A percentile compares a stretch with the other conserved stretches of the same genome.
These are phyloP conservation scores for Tiliqua scincoides DNA, from an alignment of 2,113 vertebrate genomes.

Conservation along the genomic window DNA sequence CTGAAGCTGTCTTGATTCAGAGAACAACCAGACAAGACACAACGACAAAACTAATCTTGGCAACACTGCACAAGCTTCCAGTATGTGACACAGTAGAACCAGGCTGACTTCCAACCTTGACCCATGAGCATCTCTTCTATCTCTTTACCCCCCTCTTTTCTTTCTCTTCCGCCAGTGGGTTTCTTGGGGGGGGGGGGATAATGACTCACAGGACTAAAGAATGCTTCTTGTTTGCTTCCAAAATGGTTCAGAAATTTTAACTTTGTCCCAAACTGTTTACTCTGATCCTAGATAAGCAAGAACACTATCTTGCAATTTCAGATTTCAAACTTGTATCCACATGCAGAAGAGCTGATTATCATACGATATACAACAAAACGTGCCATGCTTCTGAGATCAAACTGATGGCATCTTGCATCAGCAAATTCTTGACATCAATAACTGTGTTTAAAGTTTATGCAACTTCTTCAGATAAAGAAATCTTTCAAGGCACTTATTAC, in stretches of 20 bases:
- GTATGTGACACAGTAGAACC: neutral
- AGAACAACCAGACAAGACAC: neutral
- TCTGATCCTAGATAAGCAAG: conserved; percentile 31
- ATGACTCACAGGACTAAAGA: conserved; percentile 10
- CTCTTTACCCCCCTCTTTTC: neutral
- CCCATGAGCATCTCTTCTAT: neutral
- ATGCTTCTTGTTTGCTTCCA: neutral
- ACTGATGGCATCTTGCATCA: conserved; percentile 20
- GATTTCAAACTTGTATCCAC: neutral
- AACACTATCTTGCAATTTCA: neutral
- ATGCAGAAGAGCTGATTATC: conserved; percentile 38
- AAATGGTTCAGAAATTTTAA: neutral
- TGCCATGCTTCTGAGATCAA: conserved; percentile 29
- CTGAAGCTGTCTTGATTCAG: neutral
- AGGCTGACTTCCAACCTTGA: neutral
- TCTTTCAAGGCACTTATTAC: conserved; percentile 10
- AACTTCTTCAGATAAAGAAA: neutral
- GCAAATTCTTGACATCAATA: neutral
- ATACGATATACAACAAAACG: conserved; percentile 9
- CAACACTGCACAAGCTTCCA: neutral
- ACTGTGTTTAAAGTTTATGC: neutral
- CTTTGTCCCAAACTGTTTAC: conserved; percentile 15
- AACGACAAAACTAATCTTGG: neutral
- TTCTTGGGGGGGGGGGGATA: neutral
- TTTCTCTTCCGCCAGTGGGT: neutral